phyloP scores from a whole-genome alignment of 2,113 vertebrate genomes.

The Procavia capensis region DNA sequence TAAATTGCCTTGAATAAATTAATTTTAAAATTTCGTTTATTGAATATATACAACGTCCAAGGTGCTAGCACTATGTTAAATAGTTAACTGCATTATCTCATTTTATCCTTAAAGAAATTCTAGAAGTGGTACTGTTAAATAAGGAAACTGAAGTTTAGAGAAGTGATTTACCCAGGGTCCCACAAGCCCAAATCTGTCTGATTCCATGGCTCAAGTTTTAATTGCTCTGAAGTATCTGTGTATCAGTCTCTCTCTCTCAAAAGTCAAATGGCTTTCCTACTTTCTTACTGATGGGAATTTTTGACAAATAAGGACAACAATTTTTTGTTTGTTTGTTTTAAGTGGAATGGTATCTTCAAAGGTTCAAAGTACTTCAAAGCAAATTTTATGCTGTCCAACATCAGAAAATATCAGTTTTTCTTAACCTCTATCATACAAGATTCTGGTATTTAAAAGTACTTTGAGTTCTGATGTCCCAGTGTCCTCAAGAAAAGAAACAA shows the following conservation, averaged over 20 bases:
- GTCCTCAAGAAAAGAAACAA: neutral
- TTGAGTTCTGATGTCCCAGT: constrained; percentile 20
- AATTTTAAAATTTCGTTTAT: neutral
- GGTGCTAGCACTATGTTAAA: neutral
- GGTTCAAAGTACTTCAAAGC: constrained; percentile 1
- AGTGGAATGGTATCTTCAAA: neutral
- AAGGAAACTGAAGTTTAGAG: neutral
- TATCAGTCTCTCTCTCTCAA: neutral
- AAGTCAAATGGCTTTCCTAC: neutral
- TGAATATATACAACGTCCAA: neutral
- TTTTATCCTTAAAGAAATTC: constrained; percentile 24
- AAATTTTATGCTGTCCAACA: neutral
- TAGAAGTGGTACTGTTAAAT: neutral
- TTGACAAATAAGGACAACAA: constrained; percentile 33
- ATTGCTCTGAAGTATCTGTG: neutral
- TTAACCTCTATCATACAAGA: neutral
- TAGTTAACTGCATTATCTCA: neutral
- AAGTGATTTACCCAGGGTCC: neutral
- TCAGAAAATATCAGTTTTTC: constrained; percentile 33
- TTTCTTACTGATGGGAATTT: neutral
- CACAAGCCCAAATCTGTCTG: neutral
- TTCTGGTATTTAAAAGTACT: constrained; percentile 27
- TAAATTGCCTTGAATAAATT: neutral
- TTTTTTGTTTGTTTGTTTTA: neutral
- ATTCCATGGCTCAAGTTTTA: neutral